Percentiles rank a stretch among this genome's conserved stretches.
phyloP scores from a whole-genome alignment of 2,113 vertebrate species.

The Sylvietta virens region DNA sequence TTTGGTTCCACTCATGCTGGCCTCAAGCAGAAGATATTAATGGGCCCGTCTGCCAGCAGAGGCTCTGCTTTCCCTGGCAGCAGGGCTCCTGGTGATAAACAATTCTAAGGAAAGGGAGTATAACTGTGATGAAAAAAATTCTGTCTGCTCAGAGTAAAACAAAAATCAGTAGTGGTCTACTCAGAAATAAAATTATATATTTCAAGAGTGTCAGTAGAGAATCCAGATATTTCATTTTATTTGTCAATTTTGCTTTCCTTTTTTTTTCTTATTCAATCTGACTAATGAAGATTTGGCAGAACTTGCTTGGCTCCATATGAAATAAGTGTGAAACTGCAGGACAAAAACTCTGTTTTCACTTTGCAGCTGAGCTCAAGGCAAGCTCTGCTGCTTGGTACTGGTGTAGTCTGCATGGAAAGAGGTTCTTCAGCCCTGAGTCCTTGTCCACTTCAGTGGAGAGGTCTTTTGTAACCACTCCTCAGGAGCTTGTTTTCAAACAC shows the following conservation, averaged over 20 bases:
- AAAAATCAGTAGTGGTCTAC: background rate
- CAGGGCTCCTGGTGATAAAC: background rate
- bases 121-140: background rate
- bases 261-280: background rate
- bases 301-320: background rate
- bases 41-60: background rate
- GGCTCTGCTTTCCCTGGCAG: background rate
- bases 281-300: background rate
- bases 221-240: background rate
- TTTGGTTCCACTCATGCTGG: background rate
- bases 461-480: background rate
- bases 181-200: background rate
- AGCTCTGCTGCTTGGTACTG: background rate
- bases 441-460: background rate
- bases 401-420: background rate
- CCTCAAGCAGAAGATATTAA: background rate
- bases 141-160: background rate
- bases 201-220: background rate
- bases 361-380: background rate
- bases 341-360: background rate
- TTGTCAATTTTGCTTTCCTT: background rate
- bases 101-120: background rate
- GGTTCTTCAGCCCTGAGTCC: background rate
- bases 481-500: background rate
- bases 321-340: background rate